These are phyloP conservation scores for Adelosebastes latens DNA, from an alignment of 2,797 vertebrate genomes.

Conservation along the genomic window DNA sequence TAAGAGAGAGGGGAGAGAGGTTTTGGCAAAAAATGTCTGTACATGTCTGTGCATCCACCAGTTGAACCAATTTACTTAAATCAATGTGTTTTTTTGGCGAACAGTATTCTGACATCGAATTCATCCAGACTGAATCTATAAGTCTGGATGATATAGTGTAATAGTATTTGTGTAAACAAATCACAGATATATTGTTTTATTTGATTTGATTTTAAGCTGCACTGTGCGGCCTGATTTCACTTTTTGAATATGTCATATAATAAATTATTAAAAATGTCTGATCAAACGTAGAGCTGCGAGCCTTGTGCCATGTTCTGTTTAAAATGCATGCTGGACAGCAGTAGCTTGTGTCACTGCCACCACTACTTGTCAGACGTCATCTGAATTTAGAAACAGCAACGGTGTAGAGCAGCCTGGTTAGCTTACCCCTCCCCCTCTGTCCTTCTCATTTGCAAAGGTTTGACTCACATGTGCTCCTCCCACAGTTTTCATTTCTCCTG, in stretches of 20 bases:
- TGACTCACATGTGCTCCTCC: not conserved
- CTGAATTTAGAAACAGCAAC: conserved; percentile 20
- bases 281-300: not conserved
- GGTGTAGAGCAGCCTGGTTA: not conserved
- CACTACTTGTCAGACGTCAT: not conserved
- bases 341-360: not conserved
- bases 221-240: not conserved
- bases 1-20: not conserved
- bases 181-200: not conserved
- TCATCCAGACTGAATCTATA: not conserved
- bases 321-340: conserved; percentile 6
- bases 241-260: conserved; percentile 8
- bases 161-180: not conserved
- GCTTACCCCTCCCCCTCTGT: not conserved
- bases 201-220: not conserved
- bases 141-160: not conserved
- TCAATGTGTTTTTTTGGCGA: not conserved
- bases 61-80: not conserved
- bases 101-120: not conserved
- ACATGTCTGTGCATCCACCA: not conserved
- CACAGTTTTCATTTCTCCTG: conserved; percentile 7
- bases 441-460: not conserved
- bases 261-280: not conserved
- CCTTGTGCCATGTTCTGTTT: not conserved
- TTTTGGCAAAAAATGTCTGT: not conserved